These are phyloP conservation scores for Ophioderma brevispina DNA, from an alignment of 35 echinoderm and acorn worm species.

Conservation along the genomic window DNA sequence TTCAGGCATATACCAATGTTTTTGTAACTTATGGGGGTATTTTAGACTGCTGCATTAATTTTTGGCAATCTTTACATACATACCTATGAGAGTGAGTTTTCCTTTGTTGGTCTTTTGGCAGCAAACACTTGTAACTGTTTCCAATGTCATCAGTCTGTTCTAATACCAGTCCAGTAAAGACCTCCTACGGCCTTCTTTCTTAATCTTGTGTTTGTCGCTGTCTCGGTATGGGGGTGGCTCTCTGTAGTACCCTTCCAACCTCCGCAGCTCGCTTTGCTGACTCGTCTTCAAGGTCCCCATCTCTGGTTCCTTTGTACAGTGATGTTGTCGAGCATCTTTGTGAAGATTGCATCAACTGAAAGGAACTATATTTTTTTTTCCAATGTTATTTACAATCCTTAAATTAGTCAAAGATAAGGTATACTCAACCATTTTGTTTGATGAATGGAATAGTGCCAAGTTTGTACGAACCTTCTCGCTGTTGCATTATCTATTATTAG, in stretches of 20 bases:
- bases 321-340: background rate
- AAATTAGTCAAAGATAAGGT: too few relatives aligned
- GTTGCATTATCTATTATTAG: too few relatives aligned
- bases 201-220: constrained; percentile 27
- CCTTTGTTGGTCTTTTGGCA: constrained; percentile 18
- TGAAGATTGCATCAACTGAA: background rate
- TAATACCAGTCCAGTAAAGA: constrained; percentile 46
- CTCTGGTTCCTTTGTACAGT: background rate
- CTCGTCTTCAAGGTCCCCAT: background rate
- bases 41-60: too few relatives aligned
- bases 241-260: constrained; percentile 57
- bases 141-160: constrained; percentile 24
- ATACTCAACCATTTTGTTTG: too few relatives aligned
- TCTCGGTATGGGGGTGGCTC: constrained; percentile 52
- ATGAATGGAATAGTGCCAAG: too few relatives aligned
- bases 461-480: too few relatives aligned
- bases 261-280: constrained; percentile 32
- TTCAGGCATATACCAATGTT: too few relatives aligned
- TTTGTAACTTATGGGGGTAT: too few relatives aligned
- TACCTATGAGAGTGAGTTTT: constrained; percentile 34
- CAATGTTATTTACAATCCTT: too few relatives aligned
- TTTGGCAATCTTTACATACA: too few relatives aligned
- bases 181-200: constrained; percentile 43
- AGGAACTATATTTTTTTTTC: background rate
- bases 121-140: constrained; percentile 14